phyloP scores from a whole-genome alignment of 1,140 invertebrate genomes.

The Cotesia vestalis region DNA sequence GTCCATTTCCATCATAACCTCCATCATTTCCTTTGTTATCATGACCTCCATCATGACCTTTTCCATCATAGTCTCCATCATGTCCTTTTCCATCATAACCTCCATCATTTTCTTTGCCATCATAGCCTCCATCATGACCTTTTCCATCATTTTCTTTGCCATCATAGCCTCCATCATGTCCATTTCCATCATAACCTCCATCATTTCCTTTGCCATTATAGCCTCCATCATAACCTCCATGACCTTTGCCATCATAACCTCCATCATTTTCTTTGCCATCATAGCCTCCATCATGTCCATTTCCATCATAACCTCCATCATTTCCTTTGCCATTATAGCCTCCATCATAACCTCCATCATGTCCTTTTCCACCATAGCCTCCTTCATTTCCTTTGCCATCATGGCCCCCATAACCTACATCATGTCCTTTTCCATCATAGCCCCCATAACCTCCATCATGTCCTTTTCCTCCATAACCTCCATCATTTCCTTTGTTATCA shows the following conservation, averaged over 20 bases:
- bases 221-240: neutral
- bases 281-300: constrained; percentile 13
- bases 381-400: constrained; percentile 6
- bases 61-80: constrained; percentile 3
- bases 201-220: neutral
- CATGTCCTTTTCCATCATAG: neutral
- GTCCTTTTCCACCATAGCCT: neutral
- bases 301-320: constrained; percentile 4
- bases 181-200: neutral
- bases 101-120: constrained; percentile 10
- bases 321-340: neutral
- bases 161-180: constrained; percentile 18
- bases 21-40: neutral
- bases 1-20: neutral
- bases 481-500: neutral
- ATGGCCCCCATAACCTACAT: neutral
- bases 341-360: neutral
- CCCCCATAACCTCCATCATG: neutral
- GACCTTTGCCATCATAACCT: constrained; percentile 7
- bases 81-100: constrained; percentile 26
- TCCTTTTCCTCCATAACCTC: constrained; percentile 7
- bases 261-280: neutral
- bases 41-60: neutral
- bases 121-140: constrained; percentile 26
- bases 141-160: constrained; percentile 26